Percentiles rank a stretch among this genome's conserved stretches.
These are phyloP conservation scores for Platyura marginata DNA, from an alignment of 1,140 invertebrate species.

Conservation along the genomic window DNA sequence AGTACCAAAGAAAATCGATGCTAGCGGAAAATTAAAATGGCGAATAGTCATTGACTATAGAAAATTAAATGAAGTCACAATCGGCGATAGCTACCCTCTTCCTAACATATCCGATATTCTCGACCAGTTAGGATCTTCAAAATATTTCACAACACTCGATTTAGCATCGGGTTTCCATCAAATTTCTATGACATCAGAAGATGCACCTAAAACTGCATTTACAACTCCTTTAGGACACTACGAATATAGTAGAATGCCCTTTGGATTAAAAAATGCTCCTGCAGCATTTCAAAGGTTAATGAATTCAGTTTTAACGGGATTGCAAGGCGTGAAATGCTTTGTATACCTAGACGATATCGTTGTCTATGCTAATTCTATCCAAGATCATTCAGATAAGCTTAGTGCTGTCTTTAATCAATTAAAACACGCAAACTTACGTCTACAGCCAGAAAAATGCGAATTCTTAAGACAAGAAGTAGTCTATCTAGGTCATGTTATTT, in stretches of 20 bases:
- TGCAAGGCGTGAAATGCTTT: slow-evolving; percentile 12
- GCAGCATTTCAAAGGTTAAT: slow-evolving; percentile 25
- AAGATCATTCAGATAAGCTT: slow-evolving; percentile 14
- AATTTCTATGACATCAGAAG: slow-evolving; percentile 6
- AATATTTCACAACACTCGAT: slow-evolving; percentile 7
- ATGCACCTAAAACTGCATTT: slow-evolving; percentile 4
- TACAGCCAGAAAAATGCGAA: slow-evolving; percentile 12
- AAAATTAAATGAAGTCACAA: slow-evolving; percentile 22
- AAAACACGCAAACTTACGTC: slow-evolving; percentile 8
- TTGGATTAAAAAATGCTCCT: slow-evolving; percentile 22
- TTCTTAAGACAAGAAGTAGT: slow-evolving; percentile 14
- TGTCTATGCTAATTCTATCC: slow-evolving; percentile 13
- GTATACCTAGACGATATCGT: slow-evolving; percentile 21
- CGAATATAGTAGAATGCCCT: slow-evolving; percentile 15
- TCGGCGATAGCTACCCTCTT: slow-evolving; percentile 11
- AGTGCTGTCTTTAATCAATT: slow-evolving; percentile 20
- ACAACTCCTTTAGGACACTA: slow-evolving; percentile 7
- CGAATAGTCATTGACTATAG: slow-evolving; percentile 23
- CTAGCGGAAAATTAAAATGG: slow-evolving; percentile 9
- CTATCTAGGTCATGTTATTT: slow-evolving; percentile 18
- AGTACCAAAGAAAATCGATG: slow-evolving; percentile 10
- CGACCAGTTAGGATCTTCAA: slow-evolving; percentile 5
- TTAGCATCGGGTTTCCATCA: slow-evolving; percentile 2
- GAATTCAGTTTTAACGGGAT: slow-evolving; percentile 14
- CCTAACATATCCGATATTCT: slow-evolving; percentile 9